These are phyloP conservation scores for Silurus glanis DNA, from an alignment of 2,113 vertebrate genomes.

Conservation along the genomic window DNA sequence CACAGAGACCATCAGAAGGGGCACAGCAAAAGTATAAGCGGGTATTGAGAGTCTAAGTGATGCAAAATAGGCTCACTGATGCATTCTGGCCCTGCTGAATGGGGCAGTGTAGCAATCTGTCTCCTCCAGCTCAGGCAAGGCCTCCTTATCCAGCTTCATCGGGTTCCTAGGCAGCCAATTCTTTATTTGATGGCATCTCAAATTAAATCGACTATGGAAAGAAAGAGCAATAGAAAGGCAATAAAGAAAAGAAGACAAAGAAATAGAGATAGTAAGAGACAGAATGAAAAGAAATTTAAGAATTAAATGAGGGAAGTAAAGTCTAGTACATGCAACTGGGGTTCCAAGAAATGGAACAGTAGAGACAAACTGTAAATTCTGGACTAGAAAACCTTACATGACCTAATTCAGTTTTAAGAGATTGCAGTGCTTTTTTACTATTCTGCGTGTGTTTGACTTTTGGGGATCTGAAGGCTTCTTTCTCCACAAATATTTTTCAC, in stretches of 20 bases:
- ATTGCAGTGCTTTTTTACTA: neutral
- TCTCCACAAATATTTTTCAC: neutral
- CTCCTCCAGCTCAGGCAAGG: slow-evolving; percentile 90
- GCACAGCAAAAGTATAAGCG: neutral
- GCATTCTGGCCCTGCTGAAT: slow-evolving; percentile 92
- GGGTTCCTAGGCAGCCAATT: slow-evolving; percentile 94
- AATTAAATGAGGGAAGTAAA: neutral
- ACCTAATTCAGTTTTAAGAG: neutral
- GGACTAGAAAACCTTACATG: neutral
- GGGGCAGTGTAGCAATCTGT: slow-evolving; percentile 96
- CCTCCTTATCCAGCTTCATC: slow-evolving; percentile 97
- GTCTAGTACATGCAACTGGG: neutral
- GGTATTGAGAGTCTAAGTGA: neutral
- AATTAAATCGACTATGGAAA: slow-evolving; percentile 79
- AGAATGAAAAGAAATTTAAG: neutral
- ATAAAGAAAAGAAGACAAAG: neutral
- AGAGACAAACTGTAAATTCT: neutral
- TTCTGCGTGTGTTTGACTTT: neutral
- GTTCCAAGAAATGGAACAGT: neutral
- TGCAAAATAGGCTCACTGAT: slow-evolving; percentile 81
- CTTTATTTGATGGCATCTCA: slow-evolving; percentile 86
- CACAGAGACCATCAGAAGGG: neutral
- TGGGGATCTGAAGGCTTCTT: neutral
- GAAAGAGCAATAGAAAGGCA: neutral
- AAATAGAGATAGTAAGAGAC: slow-evolving; percentile 5